These are phyloP conservation scores for Deroplatys truncata DNA, from an alignment of 2,888 invertebrate genomes.

Conservation along the genomic window DNA sequence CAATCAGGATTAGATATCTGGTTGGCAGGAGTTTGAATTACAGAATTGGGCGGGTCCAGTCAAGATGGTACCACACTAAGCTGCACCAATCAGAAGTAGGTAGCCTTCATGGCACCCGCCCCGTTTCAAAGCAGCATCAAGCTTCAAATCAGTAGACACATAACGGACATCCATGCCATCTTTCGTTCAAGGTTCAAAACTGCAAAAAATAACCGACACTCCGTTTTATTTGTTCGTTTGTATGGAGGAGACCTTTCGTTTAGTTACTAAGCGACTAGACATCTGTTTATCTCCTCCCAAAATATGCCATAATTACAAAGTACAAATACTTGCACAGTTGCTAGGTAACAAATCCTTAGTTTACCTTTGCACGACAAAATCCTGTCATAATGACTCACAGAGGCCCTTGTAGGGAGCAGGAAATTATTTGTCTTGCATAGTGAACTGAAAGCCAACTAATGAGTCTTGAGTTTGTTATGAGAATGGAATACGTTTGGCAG, in stretches of 20 bases:
- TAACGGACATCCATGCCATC: constrained; percentile 3
- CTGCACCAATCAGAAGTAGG: neutral
- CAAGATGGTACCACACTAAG: neutral
- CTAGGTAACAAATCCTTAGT: no score
- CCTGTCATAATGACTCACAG: no score
- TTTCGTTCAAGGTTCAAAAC: neutral
- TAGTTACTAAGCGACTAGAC: neutral
- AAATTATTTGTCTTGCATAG: no score
- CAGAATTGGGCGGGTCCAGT: neutral
- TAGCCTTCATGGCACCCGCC: neutral
- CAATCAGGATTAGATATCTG: neutral
- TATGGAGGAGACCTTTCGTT: neutral
- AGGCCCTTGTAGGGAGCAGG: no score
- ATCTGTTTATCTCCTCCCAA: neutral
- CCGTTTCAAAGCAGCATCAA: neutral
- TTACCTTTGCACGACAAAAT: no score
- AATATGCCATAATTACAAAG: neutral
- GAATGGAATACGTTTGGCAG: no score
- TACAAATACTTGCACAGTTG: no score
- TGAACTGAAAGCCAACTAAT: no score
- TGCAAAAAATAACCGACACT: neutral
- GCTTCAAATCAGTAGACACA: neutral
- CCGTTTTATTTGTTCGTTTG: neutral
- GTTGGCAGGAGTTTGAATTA: neutral
- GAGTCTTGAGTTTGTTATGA: no score